Evolutionary conservation across 1,140 invertebrate genomes (phyloP).

Genomic region (Ctenoplectra terminalis): DNA sequence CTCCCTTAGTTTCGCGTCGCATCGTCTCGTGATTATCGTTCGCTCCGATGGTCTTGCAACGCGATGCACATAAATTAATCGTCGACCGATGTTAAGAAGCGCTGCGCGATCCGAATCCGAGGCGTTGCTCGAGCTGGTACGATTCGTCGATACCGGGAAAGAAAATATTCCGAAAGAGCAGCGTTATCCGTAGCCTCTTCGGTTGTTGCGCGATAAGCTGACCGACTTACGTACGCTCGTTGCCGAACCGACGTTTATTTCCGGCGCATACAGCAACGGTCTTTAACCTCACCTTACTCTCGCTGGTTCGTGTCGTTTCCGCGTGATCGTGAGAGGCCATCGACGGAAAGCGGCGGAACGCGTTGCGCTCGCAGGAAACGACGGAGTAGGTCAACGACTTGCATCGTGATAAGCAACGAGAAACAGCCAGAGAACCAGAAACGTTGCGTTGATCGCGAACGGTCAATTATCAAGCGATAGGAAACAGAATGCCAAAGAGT

Average conservation of each 20-base stretch:
- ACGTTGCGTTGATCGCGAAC: background rate
- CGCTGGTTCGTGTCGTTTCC: background rate
- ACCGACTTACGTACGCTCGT: background rate
- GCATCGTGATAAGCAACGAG: background rate
- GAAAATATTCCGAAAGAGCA: background rate
- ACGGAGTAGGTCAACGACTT: background rate
- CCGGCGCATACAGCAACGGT: background rate
- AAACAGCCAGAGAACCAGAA: no score
- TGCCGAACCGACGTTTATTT: background rate
- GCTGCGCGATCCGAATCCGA: rapidly evolving
- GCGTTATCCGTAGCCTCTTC: background rate
- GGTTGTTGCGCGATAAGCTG: background rate
- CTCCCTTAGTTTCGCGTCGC: background rate
- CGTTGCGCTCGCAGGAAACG: background rate
- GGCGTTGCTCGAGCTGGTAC: no score
- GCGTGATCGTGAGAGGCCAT: no score
- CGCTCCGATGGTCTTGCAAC: background rate
- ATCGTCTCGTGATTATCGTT: background rate
- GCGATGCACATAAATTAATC: conserved; percentile 14
- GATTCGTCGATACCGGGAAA: background rate
- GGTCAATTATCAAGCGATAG: no score
- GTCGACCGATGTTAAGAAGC: background rate
- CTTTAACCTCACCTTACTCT: background rate
- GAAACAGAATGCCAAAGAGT: no score
- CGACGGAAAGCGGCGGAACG: no score